phyloP scores from a whole-genome alignment of 2,797 vertebrate genomes.

The Alouatta caraya region DNA sequence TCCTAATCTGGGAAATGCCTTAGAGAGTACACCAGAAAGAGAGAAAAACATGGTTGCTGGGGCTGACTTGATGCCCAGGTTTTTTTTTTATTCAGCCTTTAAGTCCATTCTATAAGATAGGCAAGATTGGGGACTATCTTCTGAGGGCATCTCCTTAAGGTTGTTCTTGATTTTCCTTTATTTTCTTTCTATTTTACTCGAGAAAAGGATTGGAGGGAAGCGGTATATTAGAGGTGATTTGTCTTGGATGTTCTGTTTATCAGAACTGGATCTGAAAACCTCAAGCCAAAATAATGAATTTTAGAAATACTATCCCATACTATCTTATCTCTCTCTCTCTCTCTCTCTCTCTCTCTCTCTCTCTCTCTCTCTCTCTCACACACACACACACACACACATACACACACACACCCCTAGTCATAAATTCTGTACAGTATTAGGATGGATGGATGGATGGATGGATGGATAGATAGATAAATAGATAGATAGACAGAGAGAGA shows the following conservation, averaged over 20 bases:
- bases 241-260: background rate
- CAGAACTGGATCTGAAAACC: background rate
- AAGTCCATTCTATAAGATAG: background rate
- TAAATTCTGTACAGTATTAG: background rate
- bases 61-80: background rate
- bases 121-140: background rate
- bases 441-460: background rate
- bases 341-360: too few relatives aligned
- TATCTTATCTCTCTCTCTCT: background rate
- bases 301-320: background rate
- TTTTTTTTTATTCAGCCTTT: background rate
- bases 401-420: background rate
- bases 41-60: background rate
- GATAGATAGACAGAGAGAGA: too few relatives aligned
- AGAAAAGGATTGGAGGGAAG: background rate
- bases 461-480: background rate
- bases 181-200: slow-evolving; percentile 29
- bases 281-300: slow-evolving; percentile 12
- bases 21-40: background rate
- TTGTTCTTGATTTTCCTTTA: slow-evolving; percentile 13
- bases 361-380: too few relatives aligned
- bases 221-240: background rate
- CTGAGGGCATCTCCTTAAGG: background rate
- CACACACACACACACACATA: background rate
- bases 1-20: background rate